Conservation (phyloP, 2,797 vertebrate species). For the Pelobates cultripes region DNA sequence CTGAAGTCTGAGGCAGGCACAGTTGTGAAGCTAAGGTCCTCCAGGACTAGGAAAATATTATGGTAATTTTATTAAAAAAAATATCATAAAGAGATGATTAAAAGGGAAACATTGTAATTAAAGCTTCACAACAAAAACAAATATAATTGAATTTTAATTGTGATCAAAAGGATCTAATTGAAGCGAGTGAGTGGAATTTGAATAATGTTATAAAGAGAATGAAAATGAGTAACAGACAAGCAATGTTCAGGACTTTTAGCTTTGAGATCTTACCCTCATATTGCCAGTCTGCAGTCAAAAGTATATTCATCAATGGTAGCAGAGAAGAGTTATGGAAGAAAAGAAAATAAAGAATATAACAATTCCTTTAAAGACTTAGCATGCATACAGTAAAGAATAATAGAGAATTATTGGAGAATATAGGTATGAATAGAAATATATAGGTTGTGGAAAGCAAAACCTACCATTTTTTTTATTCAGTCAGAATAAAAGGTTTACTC, state of each 20-base stretch:
- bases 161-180: constrained; percentile 67
- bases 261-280: constrained; percentile 95
- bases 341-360: constrained; percentile 73
- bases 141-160: constrained; percentile 67
- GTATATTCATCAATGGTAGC: constrained; percentile 88
- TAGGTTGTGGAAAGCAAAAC: neutral
- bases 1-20: constrained; percentile 58
- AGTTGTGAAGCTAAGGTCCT: constrained; percentile 53
- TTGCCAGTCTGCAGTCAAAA: constrained; percentile 95
- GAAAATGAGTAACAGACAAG: constrained; percentile 68
- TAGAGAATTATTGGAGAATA: neutral
- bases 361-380: constrained; percentile 63
- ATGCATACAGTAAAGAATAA: constrained; percentile 47
- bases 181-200: constrained; percentile 63
- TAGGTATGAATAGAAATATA: neutral
- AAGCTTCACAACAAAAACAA: constrained; percentile 70
- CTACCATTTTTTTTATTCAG: neutral
- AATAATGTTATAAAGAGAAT: constrained; percentile 64
- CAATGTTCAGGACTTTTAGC: constrained; percentile 69
- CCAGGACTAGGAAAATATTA: constrained; percentile 58
- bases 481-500: neutral
- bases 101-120: constrained; percentile 65
- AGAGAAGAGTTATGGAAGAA: constrained; percentile 82
- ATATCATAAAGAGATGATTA: constrained; percentile 60
- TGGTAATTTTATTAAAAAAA: constrained; percentile 64